Evolutionary conservation across 2,888 invertebrate species (phyloP).

Genomic region (Pyrocoelia pectoralis): DNA sequence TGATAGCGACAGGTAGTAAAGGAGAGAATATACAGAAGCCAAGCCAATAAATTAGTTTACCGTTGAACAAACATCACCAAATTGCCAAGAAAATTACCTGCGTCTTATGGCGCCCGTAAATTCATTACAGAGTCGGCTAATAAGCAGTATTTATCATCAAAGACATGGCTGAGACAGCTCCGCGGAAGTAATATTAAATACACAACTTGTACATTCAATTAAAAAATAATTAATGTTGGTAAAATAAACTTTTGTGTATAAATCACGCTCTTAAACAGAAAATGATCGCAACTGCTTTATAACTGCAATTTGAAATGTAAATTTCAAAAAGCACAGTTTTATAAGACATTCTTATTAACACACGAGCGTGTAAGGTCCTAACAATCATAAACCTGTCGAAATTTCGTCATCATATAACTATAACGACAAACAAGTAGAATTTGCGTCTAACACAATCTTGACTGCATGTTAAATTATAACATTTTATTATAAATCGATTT

Average conservation of each 20-base stretch:
- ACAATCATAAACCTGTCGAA: too few relatives aligned
- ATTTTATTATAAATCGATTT: too few relatives aligned
- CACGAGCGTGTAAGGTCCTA: too few relatives aligned
- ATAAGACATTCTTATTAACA: too few relatives aligned
- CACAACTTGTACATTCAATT: constrained; percentile 7
- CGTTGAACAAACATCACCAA: constrained; percentile 57
- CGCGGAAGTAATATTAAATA: constrained; percentile 16
- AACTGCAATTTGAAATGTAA: too few relatives aligned
- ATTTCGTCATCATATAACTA: too few relatives aligned
- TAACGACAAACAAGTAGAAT: too few relatives aligned
- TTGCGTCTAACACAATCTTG: too few relatives aligned
- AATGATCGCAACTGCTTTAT: not conserved
- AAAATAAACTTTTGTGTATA: constrained; percentile 10
- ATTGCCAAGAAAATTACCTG: constrained; percentile 59
- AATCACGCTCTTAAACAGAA: not conserved
- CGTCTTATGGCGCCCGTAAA: constrained; percentile 51
- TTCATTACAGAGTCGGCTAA: constrained; percentile 56
- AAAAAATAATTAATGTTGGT: not conserved
- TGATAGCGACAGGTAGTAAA: constrained; percentile 43
- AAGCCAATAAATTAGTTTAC: constrained; percentile 52
- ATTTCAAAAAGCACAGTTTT: too few relatives aligned
- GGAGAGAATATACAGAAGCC: constrained; percentile 41
- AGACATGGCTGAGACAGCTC: constrained; percentile 29
- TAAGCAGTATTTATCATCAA: constrained; percentile 50
- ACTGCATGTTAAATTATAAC: too few relatives aligned